Percentiles rank a stretch among this genome's conserved stretches.
Conservation (phyloP, 2,113 vertebrate genomes). For the Phainopepla nitens region DNA sequence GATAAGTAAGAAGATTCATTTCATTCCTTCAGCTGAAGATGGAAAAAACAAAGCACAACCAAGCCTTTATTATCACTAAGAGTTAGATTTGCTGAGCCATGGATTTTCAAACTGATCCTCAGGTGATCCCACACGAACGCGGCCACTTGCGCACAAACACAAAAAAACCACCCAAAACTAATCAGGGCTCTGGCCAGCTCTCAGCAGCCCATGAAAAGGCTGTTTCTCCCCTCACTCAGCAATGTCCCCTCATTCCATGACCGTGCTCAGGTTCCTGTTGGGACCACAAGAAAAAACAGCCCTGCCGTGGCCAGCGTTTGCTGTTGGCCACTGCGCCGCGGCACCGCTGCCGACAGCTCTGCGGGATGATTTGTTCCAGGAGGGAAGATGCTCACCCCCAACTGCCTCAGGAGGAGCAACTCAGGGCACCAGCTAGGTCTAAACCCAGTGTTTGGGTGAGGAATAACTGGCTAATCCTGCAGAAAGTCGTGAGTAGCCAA, state of each 20-base stretch:
- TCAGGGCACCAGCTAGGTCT: fast-evolving
- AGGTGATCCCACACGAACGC: neutral
- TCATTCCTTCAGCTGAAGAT: neutral
- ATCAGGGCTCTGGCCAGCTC: neutral
- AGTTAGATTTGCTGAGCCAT: neutral
- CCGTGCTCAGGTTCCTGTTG: neutral
- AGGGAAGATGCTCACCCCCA: neutral
- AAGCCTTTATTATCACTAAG: neutral
- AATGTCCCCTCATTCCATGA: fast-evolving
- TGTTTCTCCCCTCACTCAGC: neutral
- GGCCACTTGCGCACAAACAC: neutral
- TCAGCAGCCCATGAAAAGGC: neutral
- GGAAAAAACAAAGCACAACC: neutral
- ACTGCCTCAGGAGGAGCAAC: fast-evolving
- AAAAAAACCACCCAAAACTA: neutral
- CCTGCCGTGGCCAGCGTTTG: neutral
- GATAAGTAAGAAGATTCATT: neutral
- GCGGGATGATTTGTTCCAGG: fast-evolving
- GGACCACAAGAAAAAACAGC: neutral
- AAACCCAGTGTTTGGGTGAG: neutral
- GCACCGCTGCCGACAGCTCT: fast-evolving
- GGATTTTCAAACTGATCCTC: neutral
- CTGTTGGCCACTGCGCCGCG: too few species aligned
- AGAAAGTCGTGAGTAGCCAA: neutral
- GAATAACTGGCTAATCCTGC: neutral